Evolutionary conservation across 2,113 vertebrate species (phyloP).

Genomic region (Trematocara variabile): DNA sequence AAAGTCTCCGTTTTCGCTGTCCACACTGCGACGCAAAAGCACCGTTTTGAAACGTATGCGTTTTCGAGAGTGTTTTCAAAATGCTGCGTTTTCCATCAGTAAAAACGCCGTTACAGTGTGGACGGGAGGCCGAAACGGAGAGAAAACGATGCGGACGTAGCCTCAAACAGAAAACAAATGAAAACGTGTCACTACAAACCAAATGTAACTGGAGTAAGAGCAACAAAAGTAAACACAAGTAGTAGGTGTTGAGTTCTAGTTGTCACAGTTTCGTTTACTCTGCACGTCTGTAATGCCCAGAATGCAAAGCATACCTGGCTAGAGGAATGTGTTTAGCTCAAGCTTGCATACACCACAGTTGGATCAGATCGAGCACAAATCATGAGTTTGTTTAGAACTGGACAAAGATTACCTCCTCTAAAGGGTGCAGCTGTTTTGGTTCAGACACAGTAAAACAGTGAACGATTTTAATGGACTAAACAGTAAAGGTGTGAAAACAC

Average conservation of each 20-base stretch:
- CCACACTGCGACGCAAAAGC: background rate
- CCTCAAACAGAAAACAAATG: background rate
- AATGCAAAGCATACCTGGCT: background rate
- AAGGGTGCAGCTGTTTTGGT: background rate
- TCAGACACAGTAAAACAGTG: background rate
- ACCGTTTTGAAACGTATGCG: accelerated
- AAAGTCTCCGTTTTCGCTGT: background rate
- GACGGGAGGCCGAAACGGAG: background rate
- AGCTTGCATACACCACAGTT: background rate
- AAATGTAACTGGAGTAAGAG: background rate
- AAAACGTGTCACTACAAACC: background rate
- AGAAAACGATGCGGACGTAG: background rate
- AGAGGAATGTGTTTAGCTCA: background rate
- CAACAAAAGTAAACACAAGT: background rate
- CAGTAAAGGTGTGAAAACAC: background rate
- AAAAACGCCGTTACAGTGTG: background rate
- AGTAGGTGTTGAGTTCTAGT: background rate
- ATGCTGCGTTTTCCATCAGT: background rate
- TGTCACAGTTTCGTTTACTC: background rate
- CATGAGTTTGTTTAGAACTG: background rate
- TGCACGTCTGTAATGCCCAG: background rate
- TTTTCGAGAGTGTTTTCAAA: background rate
- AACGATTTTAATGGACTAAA: background rate
- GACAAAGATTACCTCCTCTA: background rate
- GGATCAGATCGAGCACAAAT: background rate